A percentile compares a stretch with the other conserved stretches of the same genome.
These are phyloP conservation scores for Neocrepidodera transversa DNA, from an alignment of 2,888 invertebrate species.

Conservation along the genomic window DNA sequence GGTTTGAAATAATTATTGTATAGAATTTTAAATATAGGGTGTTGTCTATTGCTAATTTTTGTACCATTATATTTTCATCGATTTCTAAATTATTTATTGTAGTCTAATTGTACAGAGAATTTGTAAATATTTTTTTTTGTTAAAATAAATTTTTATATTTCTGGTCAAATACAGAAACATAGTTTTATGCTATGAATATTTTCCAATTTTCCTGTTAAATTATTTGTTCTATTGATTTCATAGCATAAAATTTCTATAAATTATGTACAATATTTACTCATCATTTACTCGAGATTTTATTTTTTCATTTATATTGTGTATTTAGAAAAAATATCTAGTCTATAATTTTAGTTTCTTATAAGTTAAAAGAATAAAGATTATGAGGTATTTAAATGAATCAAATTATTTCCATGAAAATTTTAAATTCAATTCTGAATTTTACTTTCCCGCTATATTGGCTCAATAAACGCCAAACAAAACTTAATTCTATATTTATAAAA, in stretches of 20 bases:
- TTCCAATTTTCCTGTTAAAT: not conserved
- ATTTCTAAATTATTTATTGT: too few species aligned
- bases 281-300: constrained; percentile 28
- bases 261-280: too few species aligned
- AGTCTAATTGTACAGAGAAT: too few species aligned
- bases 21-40: too few species aligned
- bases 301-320: constrained; percentile 27
- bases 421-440: too few species aligned
- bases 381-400: constrained; percentile 34
- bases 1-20: too few species aligned
- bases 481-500: too few species aligned
- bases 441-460: too few species aligned
- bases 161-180: constrained; percentile 1
- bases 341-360: constrained; percentile 35
- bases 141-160: not conserved
- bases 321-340: constrained; percentile 43
- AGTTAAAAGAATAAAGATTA: constrained; percentile 35
- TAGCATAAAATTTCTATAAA: constrained; percentile 10
- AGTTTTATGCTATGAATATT: not conserved
- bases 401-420: too few species aligned
- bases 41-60: too few species aligned
- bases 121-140: not conserved
- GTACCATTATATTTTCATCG: too few species aligned
- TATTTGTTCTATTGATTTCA: not conserved
- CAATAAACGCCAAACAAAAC: too few species aligned